A percentile compares a stretch with the other conserved stretches of the same genome.
Evolutionary conservation across 2,888 invertebrate genomes (phyloP).

Genomic region (Hirtodrosophila histrioides): DNA sequence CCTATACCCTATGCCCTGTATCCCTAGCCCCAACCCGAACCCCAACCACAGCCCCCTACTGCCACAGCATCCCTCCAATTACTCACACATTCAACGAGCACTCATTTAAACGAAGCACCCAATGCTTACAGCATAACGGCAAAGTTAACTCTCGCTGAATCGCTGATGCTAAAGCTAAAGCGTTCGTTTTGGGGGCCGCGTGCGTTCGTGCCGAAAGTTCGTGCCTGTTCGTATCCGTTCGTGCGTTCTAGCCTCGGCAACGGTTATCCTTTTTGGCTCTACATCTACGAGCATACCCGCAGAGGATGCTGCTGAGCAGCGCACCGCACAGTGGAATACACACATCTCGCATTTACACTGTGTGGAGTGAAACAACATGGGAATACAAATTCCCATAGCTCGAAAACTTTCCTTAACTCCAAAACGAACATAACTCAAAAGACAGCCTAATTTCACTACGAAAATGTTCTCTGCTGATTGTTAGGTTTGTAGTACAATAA

Average conservation of each 20-base stretch:
- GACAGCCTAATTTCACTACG: too few species aligned
- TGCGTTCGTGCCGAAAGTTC: constrained; percentile 42
- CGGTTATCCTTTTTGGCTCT: constrained; percentile 59
- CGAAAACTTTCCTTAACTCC: not conserved
- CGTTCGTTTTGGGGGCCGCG: constrained; percentile 28
- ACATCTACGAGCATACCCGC: constrained; percentile 30
- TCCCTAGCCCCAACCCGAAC: not conserved
- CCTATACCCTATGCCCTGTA: not conserved
- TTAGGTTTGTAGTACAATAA: too few species aligned
- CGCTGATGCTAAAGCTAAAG: constrained; percentile 32
- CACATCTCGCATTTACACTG: not conserved
- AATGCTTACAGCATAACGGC: constrained; percentile 74
- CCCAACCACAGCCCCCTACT: constrained; percentile 1
- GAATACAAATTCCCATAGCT: not conserved
- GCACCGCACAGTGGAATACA: constrained; percentile 51
- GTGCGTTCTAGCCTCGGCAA: constrained; percentile 55
- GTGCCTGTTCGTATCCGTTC: constrained; percentile 40
- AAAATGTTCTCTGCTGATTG: too few species aligned
- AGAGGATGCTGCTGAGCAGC: constrained; percentile 37
- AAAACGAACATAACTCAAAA: not conserved
- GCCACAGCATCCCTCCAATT: constrained; percentile 67
- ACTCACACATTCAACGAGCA: constrained; percentile 80
- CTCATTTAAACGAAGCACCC: constrained; percentile 79
- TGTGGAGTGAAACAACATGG: not conserved
- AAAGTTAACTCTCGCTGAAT: constrained; percentile 75